phyloP scores from a whole-genome alignment of 2,113 vertebrate genomes.

The Misgurnus anguillicaudatus region DNA sequence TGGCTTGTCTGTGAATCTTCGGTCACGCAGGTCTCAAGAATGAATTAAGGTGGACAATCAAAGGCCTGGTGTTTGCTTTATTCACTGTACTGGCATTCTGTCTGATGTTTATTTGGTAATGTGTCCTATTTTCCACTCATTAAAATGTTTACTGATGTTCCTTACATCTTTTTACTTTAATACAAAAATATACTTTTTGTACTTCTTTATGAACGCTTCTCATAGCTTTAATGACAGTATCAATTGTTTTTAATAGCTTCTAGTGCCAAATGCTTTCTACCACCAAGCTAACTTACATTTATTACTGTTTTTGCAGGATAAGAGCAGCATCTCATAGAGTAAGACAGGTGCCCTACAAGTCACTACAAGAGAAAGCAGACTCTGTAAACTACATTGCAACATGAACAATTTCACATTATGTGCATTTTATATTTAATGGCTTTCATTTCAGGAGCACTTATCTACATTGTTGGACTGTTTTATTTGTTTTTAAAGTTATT shows the following conservation, averaged over 20 bases:
- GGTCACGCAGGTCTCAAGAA: background rate
- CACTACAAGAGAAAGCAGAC: background rate
- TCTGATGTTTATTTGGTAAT: background rate
- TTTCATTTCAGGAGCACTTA: too few relatives aligned
- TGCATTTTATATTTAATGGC: background rate
- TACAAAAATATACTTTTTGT: too few relatives aligned
- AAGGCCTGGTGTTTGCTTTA: background rate
- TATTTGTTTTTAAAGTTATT: too few relatives aligned
- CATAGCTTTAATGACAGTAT: background rate
- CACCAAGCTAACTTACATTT: background rate
- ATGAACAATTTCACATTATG: background rate
- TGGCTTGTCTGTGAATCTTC: background rate
- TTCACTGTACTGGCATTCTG: background rate
- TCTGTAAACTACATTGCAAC: background rate
- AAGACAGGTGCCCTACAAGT: background rate
- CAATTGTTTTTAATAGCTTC: background rate
- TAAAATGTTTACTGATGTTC: background rate
- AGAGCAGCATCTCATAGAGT: background rate
- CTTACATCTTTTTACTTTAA: too few relatives aligned
- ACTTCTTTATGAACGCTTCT: too few relatives aligned
- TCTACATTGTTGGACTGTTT: too few relatives aligned
- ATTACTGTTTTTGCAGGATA: background rate
- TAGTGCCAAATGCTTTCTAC: background rate
- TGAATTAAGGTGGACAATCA: background rate
- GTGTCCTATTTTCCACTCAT: too few relatives aligned